Base-by-base conservation (phyloP, 30 jellyfish, hydroid and myxozoan genomes). In the Aurelia sp. region DNA sequence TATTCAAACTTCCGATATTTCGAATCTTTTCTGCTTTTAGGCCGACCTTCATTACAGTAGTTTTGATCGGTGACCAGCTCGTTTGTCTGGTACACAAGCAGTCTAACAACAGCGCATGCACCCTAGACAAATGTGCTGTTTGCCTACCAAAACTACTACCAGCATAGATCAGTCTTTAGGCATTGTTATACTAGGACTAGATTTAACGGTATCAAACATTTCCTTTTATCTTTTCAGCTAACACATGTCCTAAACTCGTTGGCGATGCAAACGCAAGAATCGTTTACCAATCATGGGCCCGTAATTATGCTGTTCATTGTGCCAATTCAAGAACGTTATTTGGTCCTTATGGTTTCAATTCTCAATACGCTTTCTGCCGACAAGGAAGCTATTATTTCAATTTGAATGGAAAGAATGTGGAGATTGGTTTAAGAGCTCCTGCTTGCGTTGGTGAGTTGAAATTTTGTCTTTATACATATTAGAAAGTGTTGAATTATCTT, bases 371-470 rank as follows among this genome's bases (percentile, higher is more conserved):
- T 6, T 50, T 57, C 77, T 87, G 96, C 44, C 62, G 78, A 17
- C 22, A 68, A 16, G 86, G 87, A 66, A 64, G 72, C 63, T 87
- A 87, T 21, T 53, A 20, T 41, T 51, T 82, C 61, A 47, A 82
- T 68, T 8, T 67, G 67, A 59, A 50, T 67, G 33, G n/a, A 40
- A 57, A 20, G 15, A 63, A 64, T 50, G 55, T 55, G 64, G 59
- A 80, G 21, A 67, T 92, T 81, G 98, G 97, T 10, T 22, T 58
- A 52, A 52, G 68, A 31, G 58, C 86, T 3, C 98, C 98, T 10
- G 91, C 62, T 33, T 92, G 98, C 41, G 98, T 92, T 58, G 84
- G 98, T 92, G 70, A 76, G 98, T 78, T 15, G 8, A 3, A 68
- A 20, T 52, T 19, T 58, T 7, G 17, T 19, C 4, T 20, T 50